These are phyloP conservation scores for Hypsibius dujardini DNA, from an alignment of 1,140 invertebrate species.

Conservation along the genomic window DNA sequence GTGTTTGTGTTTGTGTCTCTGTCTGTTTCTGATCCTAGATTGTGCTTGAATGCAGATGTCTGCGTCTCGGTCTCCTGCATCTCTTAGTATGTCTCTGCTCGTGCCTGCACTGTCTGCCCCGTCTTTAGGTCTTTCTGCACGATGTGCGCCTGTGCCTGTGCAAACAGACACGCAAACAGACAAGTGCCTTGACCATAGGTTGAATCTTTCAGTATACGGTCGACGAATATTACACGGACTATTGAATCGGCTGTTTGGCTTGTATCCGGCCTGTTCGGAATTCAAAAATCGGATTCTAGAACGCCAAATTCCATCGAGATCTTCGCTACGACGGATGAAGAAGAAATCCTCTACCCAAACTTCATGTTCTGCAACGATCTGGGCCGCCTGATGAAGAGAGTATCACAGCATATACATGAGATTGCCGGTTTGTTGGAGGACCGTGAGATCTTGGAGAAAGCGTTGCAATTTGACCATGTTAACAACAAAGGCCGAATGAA, in stretches of 20 bases:
- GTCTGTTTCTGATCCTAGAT: too few species aligned
- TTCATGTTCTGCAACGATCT: conserved; percentile 21
- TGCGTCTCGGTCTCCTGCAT: too few species aligned
- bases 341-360: conserved; percentile 25
- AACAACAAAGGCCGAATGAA: neutral
- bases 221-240: conserved; percentile 27
- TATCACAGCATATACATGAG: conserved; percentile 23
- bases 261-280: conserved; percentile 25
- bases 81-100: too few species aligned
- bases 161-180: neutral
- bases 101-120: too few species aligned
- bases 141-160: too few species aligned
- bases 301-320: conserved; percentile 23
- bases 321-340: neutral
- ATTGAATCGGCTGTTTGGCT: conserved; percentile 26
- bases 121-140: too few species aligned
- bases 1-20: too few species aligned
- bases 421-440: conserved; percentile 21
- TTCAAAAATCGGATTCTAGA: neutral
- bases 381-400: conserved; percentile 22
- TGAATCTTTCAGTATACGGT: conserved; percentile 24
- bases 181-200: neutral
- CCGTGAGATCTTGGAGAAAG: neutral
- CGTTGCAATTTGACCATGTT: neutral
- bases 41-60: too few species aligned